These are phyloP conservation scores for Drosophila lacicola DNA, from an alignment of 2,888 invertebrate genomes.

Conservation along the genomic window DNA sequence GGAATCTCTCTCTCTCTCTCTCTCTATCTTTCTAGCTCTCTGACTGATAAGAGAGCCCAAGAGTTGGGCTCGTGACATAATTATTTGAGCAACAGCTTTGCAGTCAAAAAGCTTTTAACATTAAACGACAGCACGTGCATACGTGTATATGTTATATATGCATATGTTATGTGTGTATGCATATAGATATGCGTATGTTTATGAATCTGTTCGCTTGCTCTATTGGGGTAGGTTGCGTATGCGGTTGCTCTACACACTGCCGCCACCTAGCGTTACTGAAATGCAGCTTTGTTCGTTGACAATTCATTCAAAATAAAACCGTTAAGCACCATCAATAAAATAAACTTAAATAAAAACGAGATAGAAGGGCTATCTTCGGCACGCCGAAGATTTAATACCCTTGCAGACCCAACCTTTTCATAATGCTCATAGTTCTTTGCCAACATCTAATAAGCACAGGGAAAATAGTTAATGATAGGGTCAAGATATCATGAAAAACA, in stretches of 20 bases:
- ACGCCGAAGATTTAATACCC: too few relatives aligned
- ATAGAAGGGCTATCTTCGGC: too few relatives aligned
- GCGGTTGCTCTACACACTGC: neutral
- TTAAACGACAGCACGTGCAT: neutral
- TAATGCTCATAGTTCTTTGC: too few relatives aligned
- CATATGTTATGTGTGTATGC: neutral
- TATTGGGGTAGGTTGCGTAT: slow-evolving; percentile 4
- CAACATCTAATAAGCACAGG: too few relatives aligned
- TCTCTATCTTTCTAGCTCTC: neutral
- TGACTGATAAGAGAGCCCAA: slow-evolving; percentile 1
- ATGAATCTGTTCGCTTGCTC: neutral
- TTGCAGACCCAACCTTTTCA: too few relatives aligned
- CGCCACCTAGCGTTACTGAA: slow-evolving; percentile 3
- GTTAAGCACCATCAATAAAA: neutral
- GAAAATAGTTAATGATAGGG: too few relatives aligned
- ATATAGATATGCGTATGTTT: neutral
- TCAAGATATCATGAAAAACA: too few relatives aligned
- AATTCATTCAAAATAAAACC: neutral
- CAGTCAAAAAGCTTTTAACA: slow-evolving; percentile 7
- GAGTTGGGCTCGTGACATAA: neutral
- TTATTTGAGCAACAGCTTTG: neutral
- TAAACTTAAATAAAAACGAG: neutral
- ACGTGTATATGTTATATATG: neutral
- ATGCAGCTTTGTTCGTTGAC: neutral
- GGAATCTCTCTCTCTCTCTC: neutral